Evolutionary conservation across 2,113 vertebrate species (phyloP), one percentile per base, ranked within the genome.

Genomic region (Oceanodroma tethys): DNA sequence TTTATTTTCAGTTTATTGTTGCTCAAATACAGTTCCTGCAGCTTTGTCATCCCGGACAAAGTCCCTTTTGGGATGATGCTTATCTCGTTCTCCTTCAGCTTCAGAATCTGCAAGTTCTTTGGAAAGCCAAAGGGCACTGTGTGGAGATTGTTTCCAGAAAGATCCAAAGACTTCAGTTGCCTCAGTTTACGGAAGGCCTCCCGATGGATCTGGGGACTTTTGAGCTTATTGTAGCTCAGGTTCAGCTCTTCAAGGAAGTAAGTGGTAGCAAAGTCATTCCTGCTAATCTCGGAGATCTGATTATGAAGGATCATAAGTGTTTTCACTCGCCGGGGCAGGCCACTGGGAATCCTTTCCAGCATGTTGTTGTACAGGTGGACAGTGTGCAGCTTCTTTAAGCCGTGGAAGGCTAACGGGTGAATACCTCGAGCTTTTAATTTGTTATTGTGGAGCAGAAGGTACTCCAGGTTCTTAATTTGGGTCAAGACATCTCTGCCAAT

Each of bases 271-370:
- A 99, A 99, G 97, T 99, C 99, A 12, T 99, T 99, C 48, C 99
- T 99, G 86, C 98, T 98, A 27, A 99, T 99, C 97, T 99, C 99
- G 0, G 98, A 94, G 92, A 99, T 99, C 86, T 97, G 98, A 96
- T 99, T 99, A 95, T 99, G 99, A 43, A 99, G 99, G 66, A 99
- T 97, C 99, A 99, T 99, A 27, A 99, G 99, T 5, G 99, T 99
- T 98, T 99, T 99, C 85, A 99, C 99, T 3, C 99, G 96, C 12
- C 99, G 99, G 17, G 99, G 99, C 82, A 99, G 98, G 50, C 99
- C 99, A 2, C 98, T 98, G 76, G 99, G 99, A 88, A 99, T 98
- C 7, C 98, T 98, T 94, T 99, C 99, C 90, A 99, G 98, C 58
- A 98, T 96, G 71, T 99, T 99, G 98, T 99, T 99, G 98, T 99